Evolutionary conservation across 2,113 vertebrate species (phyloP).

Genomic region (Megatriorchis doriae): DNA sequence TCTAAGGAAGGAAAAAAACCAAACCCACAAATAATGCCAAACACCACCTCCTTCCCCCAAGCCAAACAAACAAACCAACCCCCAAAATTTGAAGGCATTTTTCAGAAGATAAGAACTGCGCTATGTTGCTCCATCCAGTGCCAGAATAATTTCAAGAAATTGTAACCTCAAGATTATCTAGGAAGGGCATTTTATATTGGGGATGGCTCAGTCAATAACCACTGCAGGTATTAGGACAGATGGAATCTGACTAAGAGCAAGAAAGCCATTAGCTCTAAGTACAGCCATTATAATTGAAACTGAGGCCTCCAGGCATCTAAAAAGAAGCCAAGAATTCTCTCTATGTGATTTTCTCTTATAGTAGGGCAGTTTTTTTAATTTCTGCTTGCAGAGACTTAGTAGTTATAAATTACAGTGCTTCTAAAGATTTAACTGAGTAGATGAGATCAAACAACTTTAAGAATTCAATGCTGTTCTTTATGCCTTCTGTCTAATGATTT

Average conservation of each 20-base stretch:
- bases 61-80: rapidly evolving
- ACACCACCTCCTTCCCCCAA: too few species aligned
- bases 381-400: neutral
- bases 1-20: neutral
- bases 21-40: neutral
- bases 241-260: slow-evolving; percentile 23
- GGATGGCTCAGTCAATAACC: neutral
- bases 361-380: neutral
- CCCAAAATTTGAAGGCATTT: neutral
- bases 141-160: neutral
- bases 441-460: neutral
- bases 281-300: neutral
- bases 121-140: neutral
- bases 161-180: neutral
- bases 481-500: neutral
- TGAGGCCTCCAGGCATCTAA: neutral
- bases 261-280: neutral
- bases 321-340: neutral
- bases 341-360: neutral
- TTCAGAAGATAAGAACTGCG: neutral
- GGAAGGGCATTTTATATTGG: neutral
- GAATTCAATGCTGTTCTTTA: neutral
- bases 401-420: neutral
- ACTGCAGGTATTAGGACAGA: neutral
- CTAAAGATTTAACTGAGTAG: neutral